Evolutionary conservation across 2,888 invertebrate species (phyloP).

Genomic region (Acanthopleura granulata): DNA sequence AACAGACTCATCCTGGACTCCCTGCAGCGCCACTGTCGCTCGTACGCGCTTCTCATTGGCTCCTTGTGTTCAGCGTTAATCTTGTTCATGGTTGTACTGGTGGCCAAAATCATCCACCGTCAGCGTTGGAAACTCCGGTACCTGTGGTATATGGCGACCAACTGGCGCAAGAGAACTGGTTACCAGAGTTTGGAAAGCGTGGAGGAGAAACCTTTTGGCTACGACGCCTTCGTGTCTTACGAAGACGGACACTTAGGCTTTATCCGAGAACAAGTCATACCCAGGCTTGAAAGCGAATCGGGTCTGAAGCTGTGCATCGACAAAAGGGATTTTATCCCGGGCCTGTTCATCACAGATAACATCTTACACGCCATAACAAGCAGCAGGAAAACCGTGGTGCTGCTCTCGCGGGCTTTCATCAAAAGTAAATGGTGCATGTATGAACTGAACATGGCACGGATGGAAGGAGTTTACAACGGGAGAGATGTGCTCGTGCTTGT

Average conservation of each 20-base stretch:
- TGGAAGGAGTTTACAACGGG: constrained; percentile 30
- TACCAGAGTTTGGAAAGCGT: constrained; percentile 28
- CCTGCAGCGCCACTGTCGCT: background rate
- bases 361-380: constrained; percentile 34
- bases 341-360: constrained; percentile 32
- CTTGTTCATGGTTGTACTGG: constrained; percentile 13
- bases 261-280: constrained; percentile 30
- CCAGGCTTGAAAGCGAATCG: constrained; percentile 27
- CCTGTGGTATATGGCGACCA: constrained; percentile 28
- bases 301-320: constrained; percentile 30
- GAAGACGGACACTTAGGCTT: constrained; percentile 27
- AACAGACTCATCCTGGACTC: background rate
- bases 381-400: constrained; percentile 32
- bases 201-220: constrained; percentile 23
- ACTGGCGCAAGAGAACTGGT: constrained; percentile 25
- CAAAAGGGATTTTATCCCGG: constrained; percentile 32
- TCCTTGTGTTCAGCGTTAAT: background rate
- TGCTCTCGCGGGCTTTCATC: constrained; percentile 29
- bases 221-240: constrained; percentile 37
- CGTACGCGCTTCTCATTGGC: background rate
- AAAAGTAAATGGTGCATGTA: constrained; percentile 35
- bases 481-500: constrained; percentile 32
- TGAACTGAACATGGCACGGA: constrained; percentile 35
- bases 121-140: constrained; percentile 35
- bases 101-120: constrained; percentile 24